Base-by-base conservation (phyloP, 2,888 invertebrate genomes). In the Melinopterus prodromus region DNA sequence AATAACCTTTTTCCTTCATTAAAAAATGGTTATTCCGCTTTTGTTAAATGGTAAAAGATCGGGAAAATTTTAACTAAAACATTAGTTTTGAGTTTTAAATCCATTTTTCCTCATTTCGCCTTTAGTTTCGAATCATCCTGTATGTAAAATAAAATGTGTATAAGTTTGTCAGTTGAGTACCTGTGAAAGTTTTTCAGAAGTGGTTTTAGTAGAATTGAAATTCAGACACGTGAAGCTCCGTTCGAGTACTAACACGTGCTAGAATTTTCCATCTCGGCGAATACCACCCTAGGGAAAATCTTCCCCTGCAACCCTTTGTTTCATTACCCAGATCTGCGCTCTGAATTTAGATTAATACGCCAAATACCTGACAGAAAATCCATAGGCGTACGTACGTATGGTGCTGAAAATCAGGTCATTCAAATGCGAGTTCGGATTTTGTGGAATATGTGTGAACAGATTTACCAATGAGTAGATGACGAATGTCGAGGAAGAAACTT, bases 301-400 rank as follows among this genome's bases (percentile, higher is more conserved):
- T 36, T 35, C 71, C 70, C 79, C 76, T 79, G 74, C 81, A 82
- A 80, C 82, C 81, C 82, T 82, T 82, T 82, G 82, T 82, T 82
- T 81, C 81, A 81, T 80, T 80, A 80, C 70, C 79, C 80, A 71
- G 80, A 81, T 80, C 76, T 78, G 82, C 78, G 81, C 78, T 71
- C 79, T 79, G 82, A 81, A 82, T 82, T 81, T 81, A 82, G 80
- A 82, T 82, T 80, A 70, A 74, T 74, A 74, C 74, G 74, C 74
- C 74, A 37, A 74, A 74, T 37, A 74, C 74, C 74, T 74, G 74
- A 74, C 74, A 35, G 74, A 74, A 74, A 74, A 74, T 74, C 74
- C 74, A 74, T 74, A 74, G 16, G 74, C 74, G 74, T 36, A 74
- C 74, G 35, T 74, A 12, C 37, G 74, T 74, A 74, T 74, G 74